A percentile compares a stretch with the other conserved stretches of the same genome.
Evolutionary conservation across 2,113 vertebrate genomes (phyloP).

Genomic region (Carassius carassius): DNA sequence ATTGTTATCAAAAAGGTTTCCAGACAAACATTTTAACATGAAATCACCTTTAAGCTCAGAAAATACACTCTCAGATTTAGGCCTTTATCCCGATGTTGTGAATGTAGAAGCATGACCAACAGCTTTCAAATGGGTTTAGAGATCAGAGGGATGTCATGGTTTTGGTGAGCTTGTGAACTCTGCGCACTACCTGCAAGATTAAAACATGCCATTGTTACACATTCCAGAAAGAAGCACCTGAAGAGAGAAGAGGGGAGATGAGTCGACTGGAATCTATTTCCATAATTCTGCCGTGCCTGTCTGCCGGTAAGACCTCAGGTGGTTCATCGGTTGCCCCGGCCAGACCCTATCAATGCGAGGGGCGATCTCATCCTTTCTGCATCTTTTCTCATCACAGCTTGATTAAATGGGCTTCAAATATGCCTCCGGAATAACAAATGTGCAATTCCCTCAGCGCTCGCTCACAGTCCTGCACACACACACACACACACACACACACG

Average conservation of each 20-base stretch:
- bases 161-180: slow-evolving; percentile 21
- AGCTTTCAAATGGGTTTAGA: background rate
- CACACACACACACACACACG: background rate
- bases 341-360: slow-evolving; percentile 58
- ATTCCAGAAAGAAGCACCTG: slow-evolving; percentile 50
- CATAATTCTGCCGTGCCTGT: slow-evolving; percentile 56
- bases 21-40: background rate
- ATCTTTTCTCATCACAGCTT: slow-evolving; percentile 58
- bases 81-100: background rate
- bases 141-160: slow-evolving; percentile 7
- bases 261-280: slow-evolving; percentile 56
- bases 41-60: background rate
- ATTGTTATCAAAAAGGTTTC: background rate
- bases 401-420: slow-evolving; percentile 58
- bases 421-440: slow-evolving; percentile 55
- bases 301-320: slow-evolving; percentile 51
- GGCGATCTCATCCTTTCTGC: slow-evolving; percentile 57
- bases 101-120: background rate
- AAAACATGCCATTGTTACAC: slow-evolving; percentile 54
- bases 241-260: slow-evolving; percentile 51
- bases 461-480: slow-evolving; percentile 1
- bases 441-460: slow-evolving; percentile 33
- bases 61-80: background rate
- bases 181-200: slow-evolving; percentile 49
- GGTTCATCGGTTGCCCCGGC: slow-evolving; percentile 51